These are phyloP conservation scores for Sciurus carolinensis DNA, from an alignment of 2,797 vertebrate species.

Conservation along the genomic window DNA sequence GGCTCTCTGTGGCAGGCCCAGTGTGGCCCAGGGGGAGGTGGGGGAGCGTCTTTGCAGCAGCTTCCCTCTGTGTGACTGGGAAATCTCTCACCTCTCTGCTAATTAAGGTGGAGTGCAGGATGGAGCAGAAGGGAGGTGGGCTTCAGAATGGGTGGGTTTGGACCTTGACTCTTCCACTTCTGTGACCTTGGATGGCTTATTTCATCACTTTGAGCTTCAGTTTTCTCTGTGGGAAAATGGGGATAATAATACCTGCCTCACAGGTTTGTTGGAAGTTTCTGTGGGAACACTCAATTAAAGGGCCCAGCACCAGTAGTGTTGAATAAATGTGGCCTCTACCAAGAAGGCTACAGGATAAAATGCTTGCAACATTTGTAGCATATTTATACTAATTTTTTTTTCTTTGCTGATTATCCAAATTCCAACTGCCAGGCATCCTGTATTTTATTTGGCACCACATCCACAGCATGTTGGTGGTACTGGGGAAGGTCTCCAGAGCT, in stretches of 20 bases:
- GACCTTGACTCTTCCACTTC: not conserved
- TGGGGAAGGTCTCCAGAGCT: too few species aligned
- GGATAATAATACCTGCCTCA: not conserved
- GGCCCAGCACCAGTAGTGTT: not conserved
- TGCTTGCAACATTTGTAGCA: not conserved
- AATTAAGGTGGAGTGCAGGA: fast-evolving
- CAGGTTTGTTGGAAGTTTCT: not conserved
- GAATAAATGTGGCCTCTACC: not conserved
- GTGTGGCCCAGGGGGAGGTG: too few species aligned
- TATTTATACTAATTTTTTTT: not conserved
- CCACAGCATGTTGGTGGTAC: fast-evolving
- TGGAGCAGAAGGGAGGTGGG: too few species aligned
- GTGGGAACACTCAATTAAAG: not conserved
- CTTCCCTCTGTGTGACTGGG: fast-evolving
- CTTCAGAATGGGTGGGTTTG: fast-evolving
- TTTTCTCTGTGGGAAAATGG: not conserved
- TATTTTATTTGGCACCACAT: not conserved
- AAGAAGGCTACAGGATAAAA: not conserved
- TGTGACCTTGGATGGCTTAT: not conserved
- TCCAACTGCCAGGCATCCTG: not conserved
- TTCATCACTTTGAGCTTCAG: not conserved
- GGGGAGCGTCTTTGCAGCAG: too few species aligned
- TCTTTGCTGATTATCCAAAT: slow-evolving; percentile 8
- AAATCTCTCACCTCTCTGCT: not conserved
- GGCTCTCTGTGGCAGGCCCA: not conserved